Evolutionary conservation across 2,113 vertebrate genomes (phyloP), one percentile per base, ranked within the genome.

Genomic region (Peromyscus leucopus): DNA sequence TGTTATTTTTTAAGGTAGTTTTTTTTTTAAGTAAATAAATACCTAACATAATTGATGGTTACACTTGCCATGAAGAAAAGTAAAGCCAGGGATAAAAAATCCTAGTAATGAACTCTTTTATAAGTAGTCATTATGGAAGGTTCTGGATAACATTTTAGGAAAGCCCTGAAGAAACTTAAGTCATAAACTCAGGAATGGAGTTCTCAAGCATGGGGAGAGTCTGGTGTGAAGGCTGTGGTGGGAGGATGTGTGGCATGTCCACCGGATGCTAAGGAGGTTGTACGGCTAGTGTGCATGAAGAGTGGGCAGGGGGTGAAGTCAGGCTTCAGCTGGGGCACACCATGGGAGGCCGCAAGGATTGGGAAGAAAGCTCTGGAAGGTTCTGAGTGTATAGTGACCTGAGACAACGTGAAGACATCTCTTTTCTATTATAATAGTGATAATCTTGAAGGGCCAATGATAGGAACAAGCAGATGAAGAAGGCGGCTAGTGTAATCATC

Each of bases 21-120:
- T 89, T 95, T 63, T 31, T 78, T 39, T n/a, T 31, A 91, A 84
- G 31, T 93, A 80, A 95, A 86, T 48, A 95, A 95, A 59, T 67
- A 46, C 39, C 28, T 65, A 79, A 33, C n/a, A 88, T 80, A 84
- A n/a, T 79, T 71, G 46, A 46, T 75, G 33, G 13, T 88, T 75
- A 4, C 31, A 96, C 86, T 42, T 94, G 33, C n/a, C 36, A 59
- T 83, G 80, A 83, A 85, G 46, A 72, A 90, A 90, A 96, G 21
- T 69, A 75, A 86, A 87, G 28, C 67, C 42, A 6, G 79, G 6
- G 8, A 86, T 93, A n/a, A 82, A 76, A 97, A 93, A 57, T 92
- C 72, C 69, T 28, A 46, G 15, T 55, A 31, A 59, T 57, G 71
- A 74, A 39, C 28, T 91, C 89, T 83, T 93, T 55, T 74, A 13